A percentile compares a stretch with the other conserved stretches of the same genome.
Evolutionary conservation across 30 jellyfish, hydroid and myxozoan species (phyloP).

Genomic region (Nemopilema nomurai): DNA sequence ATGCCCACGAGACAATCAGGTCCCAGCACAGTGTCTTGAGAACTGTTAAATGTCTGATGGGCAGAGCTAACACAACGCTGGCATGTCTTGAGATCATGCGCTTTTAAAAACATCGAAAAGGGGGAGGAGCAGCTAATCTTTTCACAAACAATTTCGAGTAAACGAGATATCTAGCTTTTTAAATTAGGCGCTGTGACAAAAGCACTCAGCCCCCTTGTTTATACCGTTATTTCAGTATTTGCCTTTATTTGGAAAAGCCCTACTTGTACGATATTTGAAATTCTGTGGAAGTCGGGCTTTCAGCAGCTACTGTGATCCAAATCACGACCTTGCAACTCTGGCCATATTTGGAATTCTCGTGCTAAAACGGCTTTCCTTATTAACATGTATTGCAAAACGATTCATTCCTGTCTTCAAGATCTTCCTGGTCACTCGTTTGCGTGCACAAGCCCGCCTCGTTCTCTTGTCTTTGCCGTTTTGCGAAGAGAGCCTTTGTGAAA

Average conservation of each 20-base stretch:
- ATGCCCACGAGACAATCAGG: background rate
- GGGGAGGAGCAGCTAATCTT: background rate
- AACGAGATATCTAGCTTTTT: background rate
- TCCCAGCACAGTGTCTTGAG: background rate
- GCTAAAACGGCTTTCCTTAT: background rate
- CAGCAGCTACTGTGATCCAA: background rate
- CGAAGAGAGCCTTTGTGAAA: conserved; percentile 37
- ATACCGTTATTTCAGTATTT: too few species aligned
- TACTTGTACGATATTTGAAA: too few species aligned
- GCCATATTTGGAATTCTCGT: background rate
- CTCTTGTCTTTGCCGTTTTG: background rate
- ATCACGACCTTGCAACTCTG: background rate
- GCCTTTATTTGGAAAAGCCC: too few species aligned
- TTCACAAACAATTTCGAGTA: too few species aligned
- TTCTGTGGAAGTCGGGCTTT: too few species aligned
- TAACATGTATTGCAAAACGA: background rate
- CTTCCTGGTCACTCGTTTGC: conserved; percentile 10
- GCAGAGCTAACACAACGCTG: background rate
- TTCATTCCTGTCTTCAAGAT: too few species aligned
- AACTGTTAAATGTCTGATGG: background rate
- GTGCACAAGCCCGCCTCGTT: background rate
- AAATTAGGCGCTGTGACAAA: too few species aligned
- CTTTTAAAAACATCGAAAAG: background rate
- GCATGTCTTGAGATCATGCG: background rate
- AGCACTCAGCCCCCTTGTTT: too few species aligned